These are phyloP conservation scores for Drosophila repletoides DNA, from an alignment of 1,140 invertebrate genomes.

Conservation along the genomic window DNA sequence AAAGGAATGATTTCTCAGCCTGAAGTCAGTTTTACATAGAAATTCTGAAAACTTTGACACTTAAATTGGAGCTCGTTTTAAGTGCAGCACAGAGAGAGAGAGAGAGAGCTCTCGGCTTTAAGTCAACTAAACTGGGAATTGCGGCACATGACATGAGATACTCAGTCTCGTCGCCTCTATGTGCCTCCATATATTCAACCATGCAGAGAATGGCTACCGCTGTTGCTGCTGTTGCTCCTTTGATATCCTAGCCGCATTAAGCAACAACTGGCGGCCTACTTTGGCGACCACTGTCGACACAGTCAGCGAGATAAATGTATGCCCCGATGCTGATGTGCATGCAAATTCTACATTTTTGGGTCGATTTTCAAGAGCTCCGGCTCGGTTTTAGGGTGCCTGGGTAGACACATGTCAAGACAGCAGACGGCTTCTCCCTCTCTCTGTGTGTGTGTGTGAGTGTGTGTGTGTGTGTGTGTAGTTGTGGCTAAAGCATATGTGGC, in stretches of 20 bases:
- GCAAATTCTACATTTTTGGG: constrained; percentile 77
- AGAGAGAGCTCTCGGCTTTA: too few species aligned
- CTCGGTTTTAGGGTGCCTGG: constrained; percentile 4
- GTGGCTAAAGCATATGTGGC: constrained; percentile 52
- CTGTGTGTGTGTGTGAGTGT: neutral
- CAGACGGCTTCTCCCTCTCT: constrained; percentile 40
- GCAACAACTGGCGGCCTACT: constrained; percentile 52
- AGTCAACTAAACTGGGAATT: neutral
- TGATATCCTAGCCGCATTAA: constrained; percentile 43
- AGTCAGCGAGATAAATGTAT: constrained; percentile 71
- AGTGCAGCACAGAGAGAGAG: too few species aligned
- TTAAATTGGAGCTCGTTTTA: neutral
- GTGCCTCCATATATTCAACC: neutral
- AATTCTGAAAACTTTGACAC: too few species aligned
- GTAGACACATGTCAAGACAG: constrained; percentile 78
- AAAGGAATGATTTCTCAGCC: too few species aligned
- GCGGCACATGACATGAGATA: neutral
- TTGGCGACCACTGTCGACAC: constrained; percentile 32
- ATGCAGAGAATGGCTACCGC: neutral
- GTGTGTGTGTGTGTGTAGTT: constrained; percentile 10
- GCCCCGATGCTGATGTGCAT: constrained; percentile 74
- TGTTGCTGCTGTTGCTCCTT: too few species aligned
- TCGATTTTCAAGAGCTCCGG: constrained; percentile 58
- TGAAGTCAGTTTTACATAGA: too few species aligned
- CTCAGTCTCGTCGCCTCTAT: neutral